Evolutionary conservation across 2,113 vertebrate genomes (phyloP).

Genomic region (Heteronetta atricapilla): DNA sequence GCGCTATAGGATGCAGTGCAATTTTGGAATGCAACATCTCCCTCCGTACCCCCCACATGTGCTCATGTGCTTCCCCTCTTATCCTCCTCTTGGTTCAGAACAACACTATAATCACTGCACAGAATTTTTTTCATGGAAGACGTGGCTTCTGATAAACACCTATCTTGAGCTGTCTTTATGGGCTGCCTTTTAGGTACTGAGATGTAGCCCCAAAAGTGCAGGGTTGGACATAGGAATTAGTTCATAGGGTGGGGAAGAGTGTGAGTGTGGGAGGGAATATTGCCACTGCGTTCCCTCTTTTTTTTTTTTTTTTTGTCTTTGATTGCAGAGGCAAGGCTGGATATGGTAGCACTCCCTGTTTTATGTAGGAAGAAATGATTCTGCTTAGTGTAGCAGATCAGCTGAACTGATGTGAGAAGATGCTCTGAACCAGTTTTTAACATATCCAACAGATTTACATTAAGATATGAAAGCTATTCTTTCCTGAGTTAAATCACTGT

Average conservation of each 20-base stretch:
- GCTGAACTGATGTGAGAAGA: constrained; percentile 41
- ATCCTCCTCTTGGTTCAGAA: neutral
- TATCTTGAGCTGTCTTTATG: neutral
- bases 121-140: neutral
- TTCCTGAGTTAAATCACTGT: constrained; percentile 26
- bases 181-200: neutral
- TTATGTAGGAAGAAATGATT: constrained; percentile 33
- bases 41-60: fast-evolving
- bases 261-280: neutral
- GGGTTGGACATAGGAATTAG: fast-evolving
- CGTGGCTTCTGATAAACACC: neutral
- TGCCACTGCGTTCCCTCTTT: neutral
- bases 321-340: neutral
- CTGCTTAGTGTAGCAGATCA: constrained; percentile 47
- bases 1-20: constrained; percentile 39
- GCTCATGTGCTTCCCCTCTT: neutral
- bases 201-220: neutral
- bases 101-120: neutral
- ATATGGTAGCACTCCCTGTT: neutral
- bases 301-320: neutral
- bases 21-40: neutral
- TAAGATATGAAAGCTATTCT: constrained; percentile 48
- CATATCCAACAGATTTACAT: constrained; percentile 51
- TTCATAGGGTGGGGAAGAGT: neutral
- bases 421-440: constrained; percentile 56